Evolutionary conservation across 1,140 invertebrate species (phyloP), one percentile per base, ranked within the genome.

Genomic region (Cotesia glomerata): DNA sequence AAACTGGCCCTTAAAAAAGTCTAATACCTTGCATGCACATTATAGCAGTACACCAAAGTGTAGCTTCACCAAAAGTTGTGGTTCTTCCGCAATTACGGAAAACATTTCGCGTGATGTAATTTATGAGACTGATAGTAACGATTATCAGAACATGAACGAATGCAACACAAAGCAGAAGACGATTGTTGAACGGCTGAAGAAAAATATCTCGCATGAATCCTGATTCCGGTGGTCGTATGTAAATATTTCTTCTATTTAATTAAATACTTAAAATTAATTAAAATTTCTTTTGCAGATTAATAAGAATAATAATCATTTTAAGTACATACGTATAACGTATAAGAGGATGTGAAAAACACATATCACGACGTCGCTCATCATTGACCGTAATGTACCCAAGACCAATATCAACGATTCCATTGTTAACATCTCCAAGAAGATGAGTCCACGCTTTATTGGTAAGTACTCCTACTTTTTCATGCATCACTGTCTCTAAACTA

Each of bases 141-240:
- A 89, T 81, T 4, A 90, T 88, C 0, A 89, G 72, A 0, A 90
- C 26, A 1, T 86, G 87, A 2, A 90, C 88, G 0, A 79, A 84
- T 0, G 88, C 77, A 0, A 91, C 90, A 70, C 88, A 89, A 0
- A 85, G 73, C 0, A 91, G 71, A 13, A 91, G 79, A 11, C 84
- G 84, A 7, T 83, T 82, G 71, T 88, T 90, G 72, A 92, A 92
- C 0, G 91, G 90, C 34, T 89, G 88, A 14, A 91, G 69, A 79
- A 91, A 92, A 82, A 92, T 91, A 72, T 92, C 89, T 2, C 89
- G 85, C 18, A 90, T 88, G 8, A 88, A 88, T 7, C 89, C 88
- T 3, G 88, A 89, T 67, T 90, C 88, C 75, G 90, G 86, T 8
- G 90, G 90, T 34, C 89, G 88, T 56, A 91, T 90, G 75, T 91